Evolutionary conservation across 2,888 invertebrate genomes (phyloP).

Genomic region (Apamea sordens): DNA sequence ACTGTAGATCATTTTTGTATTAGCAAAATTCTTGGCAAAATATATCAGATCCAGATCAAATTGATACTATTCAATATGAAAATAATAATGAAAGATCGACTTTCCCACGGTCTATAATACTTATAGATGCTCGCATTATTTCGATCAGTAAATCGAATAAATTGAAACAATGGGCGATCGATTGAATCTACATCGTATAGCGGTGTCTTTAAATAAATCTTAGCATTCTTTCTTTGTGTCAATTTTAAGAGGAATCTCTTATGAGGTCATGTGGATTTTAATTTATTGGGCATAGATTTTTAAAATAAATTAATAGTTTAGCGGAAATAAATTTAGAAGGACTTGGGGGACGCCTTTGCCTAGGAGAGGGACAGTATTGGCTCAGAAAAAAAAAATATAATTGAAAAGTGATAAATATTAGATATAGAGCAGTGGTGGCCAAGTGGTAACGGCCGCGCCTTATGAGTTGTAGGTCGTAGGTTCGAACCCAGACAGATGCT

Average conservation of each 20-base stretch:
- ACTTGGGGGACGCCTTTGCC: background rate
- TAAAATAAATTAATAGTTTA: background rate
- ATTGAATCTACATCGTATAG: slow-evolving; percentile 66
- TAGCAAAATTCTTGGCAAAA: slow-evolving; percentile 14
- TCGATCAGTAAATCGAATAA: slow-evolving; percentile 70
- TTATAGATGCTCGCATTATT: slow-evolving; percentile 42
- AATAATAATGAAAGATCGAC: slow-evolving; percentile 29
- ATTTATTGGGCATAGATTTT: background rate
- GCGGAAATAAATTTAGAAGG: background rate
- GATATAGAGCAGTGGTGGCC: background rate
- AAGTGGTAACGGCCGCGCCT: no score
- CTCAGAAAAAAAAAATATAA: background rate
- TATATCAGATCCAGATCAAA: background rate
- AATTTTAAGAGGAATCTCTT: slow-evolving; percentile 63
- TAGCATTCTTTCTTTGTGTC: slow-evolving; percentile 61
- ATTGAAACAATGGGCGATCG: slow-evolving; percentile 74
- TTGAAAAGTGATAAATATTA: background rate
- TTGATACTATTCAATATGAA: slow-evolving; percentile 4
- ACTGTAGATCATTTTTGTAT: background rate
- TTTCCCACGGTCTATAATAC: slow-evolving; percentile 56
- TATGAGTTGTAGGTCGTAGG: background rate
- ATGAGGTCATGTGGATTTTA: background rate
- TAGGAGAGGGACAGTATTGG: background rate
- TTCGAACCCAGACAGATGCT: background rate
- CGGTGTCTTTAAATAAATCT: slow-evolving; percentile 67